A percentile compares a stretch with the other conserved stretches of the same genome.
phyloP scores from a whole-genome alignment of 1,140 invertebrate species.

The Pseudomyrmex pallidus region DNA sequence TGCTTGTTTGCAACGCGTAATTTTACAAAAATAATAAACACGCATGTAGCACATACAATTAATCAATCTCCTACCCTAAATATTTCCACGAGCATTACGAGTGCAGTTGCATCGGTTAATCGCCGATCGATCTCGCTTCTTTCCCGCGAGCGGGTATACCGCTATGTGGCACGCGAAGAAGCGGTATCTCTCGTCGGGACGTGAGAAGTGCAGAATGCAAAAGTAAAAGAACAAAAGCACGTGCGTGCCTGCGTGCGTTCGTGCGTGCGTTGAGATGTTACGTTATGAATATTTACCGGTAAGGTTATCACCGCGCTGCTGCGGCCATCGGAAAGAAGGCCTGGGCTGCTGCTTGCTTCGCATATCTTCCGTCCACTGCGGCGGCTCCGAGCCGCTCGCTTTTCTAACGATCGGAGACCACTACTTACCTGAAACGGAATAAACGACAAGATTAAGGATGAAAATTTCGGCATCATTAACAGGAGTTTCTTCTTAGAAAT shows the following conservation, averaged over 20 bases:
- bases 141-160: constrained; percentile 60
- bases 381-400: constrained; percentile 79
- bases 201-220: constrained; percentile 47
- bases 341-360: constrained; percentile 85
- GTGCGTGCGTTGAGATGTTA: constrained; percentile 51
- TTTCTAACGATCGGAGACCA: constrained; percentile 84
- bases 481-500: no score
- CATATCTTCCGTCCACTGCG: constrained; percentile 84
- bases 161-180: constrained; percentile 34
- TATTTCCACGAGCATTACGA: neutral
- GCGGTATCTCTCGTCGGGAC: constrained; percentile 34
- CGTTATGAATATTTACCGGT: constrained; percentile 83
- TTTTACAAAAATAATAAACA: neutral
- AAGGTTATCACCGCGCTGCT: constrained; percentile 85
- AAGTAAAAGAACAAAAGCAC: constrained; percentile 31
- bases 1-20: neutral
- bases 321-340: constrained; percentile 85
- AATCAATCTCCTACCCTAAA: constrained; percentile 9
- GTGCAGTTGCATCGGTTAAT: constrained; percentile 23
- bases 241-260: constrained; percentile 41
- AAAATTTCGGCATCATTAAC: constrained; percentile 4
- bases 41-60: neutral
- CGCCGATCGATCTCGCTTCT: constrained; percentile 28
- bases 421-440: constrained; percentile 84
- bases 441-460: constrained; percentile 62